Percentiles rank a stretch among this genome's conserved stretches.
These are phyloP conservation scores for Mobula hypostoma DNA, from an alignment of 2,113 vertebrate genomes.

Conservation along the genomic window DNA sequence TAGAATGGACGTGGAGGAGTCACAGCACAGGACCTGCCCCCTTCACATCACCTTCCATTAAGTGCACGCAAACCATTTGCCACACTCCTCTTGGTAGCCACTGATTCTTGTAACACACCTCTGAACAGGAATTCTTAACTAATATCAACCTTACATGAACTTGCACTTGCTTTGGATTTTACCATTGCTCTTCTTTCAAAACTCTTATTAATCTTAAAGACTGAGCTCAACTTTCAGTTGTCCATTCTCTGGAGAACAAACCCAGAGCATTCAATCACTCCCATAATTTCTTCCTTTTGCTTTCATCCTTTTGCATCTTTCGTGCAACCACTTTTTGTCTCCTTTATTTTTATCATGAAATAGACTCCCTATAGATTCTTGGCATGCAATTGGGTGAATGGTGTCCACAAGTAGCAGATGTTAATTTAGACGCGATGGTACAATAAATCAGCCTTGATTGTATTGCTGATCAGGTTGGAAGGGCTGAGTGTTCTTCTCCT, in stretches of 20 bases:
- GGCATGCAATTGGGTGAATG: no score
- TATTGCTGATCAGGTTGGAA: no score
- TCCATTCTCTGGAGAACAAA: background rate
- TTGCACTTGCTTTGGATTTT: background rate
- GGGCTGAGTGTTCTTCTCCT: no score
- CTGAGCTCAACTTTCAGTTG: background rate
- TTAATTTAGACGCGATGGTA: no score
- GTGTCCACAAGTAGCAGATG: no score
- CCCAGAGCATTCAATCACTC: background rate
- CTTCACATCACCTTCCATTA: background rate
- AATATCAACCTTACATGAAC: background rate
- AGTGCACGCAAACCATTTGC: background rate
- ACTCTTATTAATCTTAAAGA: background rate
- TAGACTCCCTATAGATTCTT: no score
- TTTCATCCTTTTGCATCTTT: background rate
- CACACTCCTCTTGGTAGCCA: background rate
- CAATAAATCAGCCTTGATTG: no score
- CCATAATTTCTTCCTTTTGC: background rate
- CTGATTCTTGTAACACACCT: background rate
- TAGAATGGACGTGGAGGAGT: no score
- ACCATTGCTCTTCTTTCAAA: background rate
- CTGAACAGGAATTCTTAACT: background rate
- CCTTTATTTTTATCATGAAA: background rate
- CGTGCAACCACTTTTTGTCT: background rate
- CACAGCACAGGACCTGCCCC: no score